phyloP scores from a whole-genome alignment of 2,113 vertebrate genomes.

The Cyanoramphus novaezelandiae region DNA sequence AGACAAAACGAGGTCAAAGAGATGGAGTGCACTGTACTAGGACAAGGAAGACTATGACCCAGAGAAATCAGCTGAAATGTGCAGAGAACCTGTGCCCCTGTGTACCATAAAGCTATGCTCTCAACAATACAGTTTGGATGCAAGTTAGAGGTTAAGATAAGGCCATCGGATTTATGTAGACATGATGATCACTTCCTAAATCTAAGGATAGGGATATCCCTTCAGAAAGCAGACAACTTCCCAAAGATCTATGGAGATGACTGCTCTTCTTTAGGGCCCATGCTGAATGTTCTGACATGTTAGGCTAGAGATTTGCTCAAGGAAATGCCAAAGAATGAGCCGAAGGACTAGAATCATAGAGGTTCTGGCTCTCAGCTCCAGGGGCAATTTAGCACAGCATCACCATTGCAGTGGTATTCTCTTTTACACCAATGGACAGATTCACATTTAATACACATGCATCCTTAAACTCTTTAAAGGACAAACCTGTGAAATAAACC shows the following conservation, averaged over 20 bases:
- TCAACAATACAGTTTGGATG: background rate
- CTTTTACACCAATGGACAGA: background rate
- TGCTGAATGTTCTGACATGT: background rate
- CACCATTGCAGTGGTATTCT: background rate
- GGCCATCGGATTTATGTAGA: background rate
- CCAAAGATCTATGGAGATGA: background rate
- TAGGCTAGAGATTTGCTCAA: background rate
- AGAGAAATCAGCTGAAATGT: background rate
- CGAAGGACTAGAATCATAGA: background rate
- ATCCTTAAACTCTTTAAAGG: background rate
- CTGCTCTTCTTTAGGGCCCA: background rate
- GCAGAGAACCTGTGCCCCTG: background rate
- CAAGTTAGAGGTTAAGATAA: background rate
- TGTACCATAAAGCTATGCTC: background rate
- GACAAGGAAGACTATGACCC: background rate
- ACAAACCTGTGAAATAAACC: background rate
- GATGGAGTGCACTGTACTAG: background rate
- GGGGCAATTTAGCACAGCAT: background rate
- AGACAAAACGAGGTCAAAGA: background rate
- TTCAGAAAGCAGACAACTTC: background rate
- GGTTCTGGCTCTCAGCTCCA: background rate
- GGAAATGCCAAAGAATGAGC: accelerated
- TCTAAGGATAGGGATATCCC: background rate
- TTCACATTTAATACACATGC: background rate
- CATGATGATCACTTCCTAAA: background rate